Evolutionary conservation across 2,113 vertebrate genomes (phyloP).

Genomic region (Mystacornis crossleyi): DNA sequence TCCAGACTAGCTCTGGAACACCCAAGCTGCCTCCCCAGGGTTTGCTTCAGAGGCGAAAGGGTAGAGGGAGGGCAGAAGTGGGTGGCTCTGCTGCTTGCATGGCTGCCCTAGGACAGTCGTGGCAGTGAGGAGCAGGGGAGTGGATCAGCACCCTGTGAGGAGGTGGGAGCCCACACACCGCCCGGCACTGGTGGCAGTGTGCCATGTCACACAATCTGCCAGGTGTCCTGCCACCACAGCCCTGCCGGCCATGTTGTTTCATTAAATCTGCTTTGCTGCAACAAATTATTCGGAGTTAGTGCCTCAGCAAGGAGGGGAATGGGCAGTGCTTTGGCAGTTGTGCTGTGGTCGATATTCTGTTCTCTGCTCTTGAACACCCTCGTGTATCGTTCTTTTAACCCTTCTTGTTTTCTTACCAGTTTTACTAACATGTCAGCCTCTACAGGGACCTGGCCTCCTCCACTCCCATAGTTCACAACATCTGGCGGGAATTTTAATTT

Average conservation of each 20-base stretch:
- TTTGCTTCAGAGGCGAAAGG: background rate
- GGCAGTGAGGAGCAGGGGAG: background rate
- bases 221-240: background rate
- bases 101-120: background rate
- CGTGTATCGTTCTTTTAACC: background rate
- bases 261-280: conserved; percentile 24
- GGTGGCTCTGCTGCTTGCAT: background rate
- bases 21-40: background rate
- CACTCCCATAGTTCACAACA: background rate
- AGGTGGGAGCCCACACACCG: fast-evolving
- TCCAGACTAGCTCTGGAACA: background rate
- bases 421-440: background rate
- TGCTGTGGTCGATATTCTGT: background rate
- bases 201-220: fast-evolving
- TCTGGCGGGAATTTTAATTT: background rate
- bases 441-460: background rate
- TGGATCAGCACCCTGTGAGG: fast-evolving
- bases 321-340: background rate
- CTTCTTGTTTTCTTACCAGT: background rate
- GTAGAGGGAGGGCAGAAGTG: background rate
- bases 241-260: background rate
- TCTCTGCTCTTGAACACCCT: background rate
- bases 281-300: background rate
- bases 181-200: fast-evolving
- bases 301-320: background rate